Percentiles rank a stretch among this genome's conserved stretches.
Evolutionary conservation across 1,140 invertebrate genomes (phyloP).

Genomic region (Prorops nasuta): DNA sequence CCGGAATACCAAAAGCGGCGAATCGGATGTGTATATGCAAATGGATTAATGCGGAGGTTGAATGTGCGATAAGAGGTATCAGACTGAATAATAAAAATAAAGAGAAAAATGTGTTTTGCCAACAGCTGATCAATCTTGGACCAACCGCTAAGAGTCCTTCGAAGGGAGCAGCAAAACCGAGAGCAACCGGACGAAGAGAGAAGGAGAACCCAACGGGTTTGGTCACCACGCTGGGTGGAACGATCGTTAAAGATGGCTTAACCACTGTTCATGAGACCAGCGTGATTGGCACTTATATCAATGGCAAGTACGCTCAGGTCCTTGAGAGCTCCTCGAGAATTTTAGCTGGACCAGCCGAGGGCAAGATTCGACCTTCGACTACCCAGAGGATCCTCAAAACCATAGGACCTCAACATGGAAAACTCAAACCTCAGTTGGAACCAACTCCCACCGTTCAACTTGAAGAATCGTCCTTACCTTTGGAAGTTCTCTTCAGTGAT

Average conservation of each 20-base stretch:
- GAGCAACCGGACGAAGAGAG: conserved; percentile 47
- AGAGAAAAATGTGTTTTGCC: too few relatives aligned
- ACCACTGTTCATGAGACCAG: conserved; percentile 85
- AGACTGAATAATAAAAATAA: too few relatives aligned
- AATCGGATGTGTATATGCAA: too few relatives aligned
- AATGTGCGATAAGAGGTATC: too few relatives aligned
- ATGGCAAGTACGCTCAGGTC: conserved; percentile 83
- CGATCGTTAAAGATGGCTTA: conserved; percentile 76
- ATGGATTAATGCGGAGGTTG: too few relatives aligned
- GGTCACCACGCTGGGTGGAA: conserved; percentile 78
- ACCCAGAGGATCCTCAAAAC: conserved; percentile 72
- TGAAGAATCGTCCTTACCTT: conserved; percentile 58
- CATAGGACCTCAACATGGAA: conserved; percentile 62
- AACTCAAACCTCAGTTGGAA: conserved; percentile 57
- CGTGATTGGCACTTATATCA: conserved; percentile 84
- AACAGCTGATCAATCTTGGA: conserved; percentile 53
- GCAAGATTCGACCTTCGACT: conserved; percentile 65
- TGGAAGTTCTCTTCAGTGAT: conserved; percentile 53
- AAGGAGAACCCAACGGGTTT: conserved; percentile 72
- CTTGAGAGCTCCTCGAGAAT: conserved; percentile 71
- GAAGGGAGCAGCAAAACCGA: conserved; percentile 39
- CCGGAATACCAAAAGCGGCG: too few relatives aligned
- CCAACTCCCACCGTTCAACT: conserved; percentile 61
- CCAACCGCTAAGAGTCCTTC: conserved; percentile 35
- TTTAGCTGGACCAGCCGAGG: conserved; percentile 32